Conservation (phyloP, 2,113 vertebrate genomes). For the Salvelinus namaycush region DNA sequence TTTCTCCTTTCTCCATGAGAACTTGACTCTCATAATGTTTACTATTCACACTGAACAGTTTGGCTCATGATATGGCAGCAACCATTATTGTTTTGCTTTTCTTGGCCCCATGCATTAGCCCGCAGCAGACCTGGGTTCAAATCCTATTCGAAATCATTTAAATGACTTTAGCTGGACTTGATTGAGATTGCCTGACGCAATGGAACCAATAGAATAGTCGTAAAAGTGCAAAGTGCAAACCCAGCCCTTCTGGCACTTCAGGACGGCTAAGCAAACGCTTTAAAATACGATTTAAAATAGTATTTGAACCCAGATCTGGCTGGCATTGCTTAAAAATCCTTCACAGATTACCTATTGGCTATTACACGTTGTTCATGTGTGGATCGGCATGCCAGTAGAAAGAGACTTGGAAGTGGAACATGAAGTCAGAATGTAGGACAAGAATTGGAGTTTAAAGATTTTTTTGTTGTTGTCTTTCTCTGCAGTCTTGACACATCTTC, state of each 20-base stretch:
- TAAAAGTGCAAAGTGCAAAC: not conserved
- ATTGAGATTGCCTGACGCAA: not conserved
- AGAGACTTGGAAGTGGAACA: not conserved
- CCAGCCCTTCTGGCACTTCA: too few species aligned
- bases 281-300: not conserved
- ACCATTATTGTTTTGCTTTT: not conserved
- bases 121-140: not conserved
- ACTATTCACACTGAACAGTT: slow-evolving; percentile 1
- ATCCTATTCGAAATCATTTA: too few species aligned
- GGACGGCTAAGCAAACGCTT: too few species aligned
- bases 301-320: not conserved
- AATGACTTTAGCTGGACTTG: not conserved
- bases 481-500: slow-evolving; percentile 4
- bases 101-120: not conserved
- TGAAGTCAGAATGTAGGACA: not conserved
- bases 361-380: slow-evolving; percentile 19
- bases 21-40: slow-evolving; percentile 25
- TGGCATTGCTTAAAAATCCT: not conserved
- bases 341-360: slow-evolving; percentile 6
- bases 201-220: too few species aligned
- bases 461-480: not conserved
- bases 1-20: slow-evolving; percentile 10
- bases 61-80: not conserved
- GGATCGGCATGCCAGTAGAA: not conserved
- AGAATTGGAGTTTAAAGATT: not conserved